Conservation (phyloP, 2,797 vertebrate species). For the Menidia menidia region DNA sequence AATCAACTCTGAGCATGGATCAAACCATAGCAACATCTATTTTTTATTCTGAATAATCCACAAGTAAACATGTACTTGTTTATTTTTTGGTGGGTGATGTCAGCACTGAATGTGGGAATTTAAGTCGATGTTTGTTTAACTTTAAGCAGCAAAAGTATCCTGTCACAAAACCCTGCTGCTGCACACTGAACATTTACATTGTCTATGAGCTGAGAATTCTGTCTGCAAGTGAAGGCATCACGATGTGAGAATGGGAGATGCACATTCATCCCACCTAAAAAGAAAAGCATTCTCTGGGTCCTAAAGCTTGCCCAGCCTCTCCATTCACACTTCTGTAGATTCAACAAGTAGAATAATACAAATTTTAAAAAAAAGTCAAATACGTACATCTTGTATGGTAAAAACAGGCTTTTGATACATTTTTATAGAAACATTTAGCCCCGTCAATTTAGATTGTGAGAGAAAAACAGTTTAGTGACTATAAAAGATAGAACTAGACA, state of each 20-base stretch:
- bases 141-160: not conserved
- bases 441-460: not conserved
- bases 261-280: constrained; percentile 23
- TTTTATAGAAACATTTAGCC: not conserved
- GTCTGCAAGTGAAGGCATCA: constrained; percentile 39
- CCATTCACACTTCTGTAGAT: constrained; percentile 25
- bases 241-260: constrained; percentile 7
- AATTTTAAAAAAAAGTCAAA: not conserved
- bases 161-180: no score
- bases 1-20: no score
- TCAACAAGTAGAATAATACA: constrained; percentile 56
- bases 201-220: not conserved
- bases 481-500: not conserved
- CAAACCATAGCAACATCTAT: no score
- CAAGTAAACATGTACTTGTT: no score
- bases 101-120: no score
- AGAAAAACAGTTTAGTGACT: not conserved
- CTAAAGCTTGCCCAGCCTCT: constrained; percentile 7
- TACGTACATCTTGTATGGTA: no score
- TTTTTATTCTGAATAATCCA: no score
- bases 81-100: no score
- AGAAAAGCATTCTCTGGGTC: constrained; percentile 25
- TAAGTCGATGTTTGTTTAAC: not conserved
- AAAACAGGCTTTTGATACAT: not conserved
- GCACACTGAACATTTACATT: not conserved